phyloP scores from a whole-genome alignment of 1,140 invertebrate species.

The Dreissena rostriformis region DNA sequence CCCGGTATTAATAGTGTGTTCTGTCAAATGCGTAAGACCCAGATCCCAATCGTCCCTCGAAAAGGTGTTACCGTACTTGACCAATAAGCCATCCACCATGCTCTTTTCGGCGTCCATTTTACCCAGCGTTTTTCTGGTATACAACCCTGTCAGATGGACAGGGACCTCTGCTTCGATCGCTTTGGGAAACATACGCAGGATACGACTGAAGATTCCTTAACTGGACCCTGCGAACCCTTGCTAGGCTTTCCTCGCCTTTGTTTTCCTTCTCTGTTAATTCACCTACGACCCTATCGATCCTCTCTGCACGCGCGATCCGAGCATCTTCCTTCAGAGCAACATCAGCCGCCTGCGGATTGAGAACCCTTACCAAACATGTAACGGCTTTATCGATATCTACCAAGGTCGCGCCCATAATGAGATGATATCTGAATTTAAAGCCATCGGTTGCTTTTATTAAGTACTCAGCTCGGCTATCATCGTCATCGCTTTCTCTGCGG shows the following conservation, averaged over 20 bases:
- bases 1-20: slow-evolving; percentile 26
- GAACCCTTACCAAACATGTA: neutral
- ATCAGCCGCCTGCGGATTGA: neutral
- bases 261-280: neutral
- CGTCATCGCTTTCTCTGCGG: slow-evolving; percentile 4
- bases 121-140: neutral
- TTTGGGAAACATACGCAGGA: neutral
- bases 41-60: slow-evolving; percentile 10
- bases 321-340: neutral
- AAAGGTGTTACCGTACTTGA: neutral
- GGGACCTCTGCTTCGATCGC: neutral
- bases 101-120: neutral
- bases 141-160: neutral
- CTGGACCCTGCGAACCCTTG: too few species aligned
- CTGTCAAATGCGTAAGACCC: neutral
- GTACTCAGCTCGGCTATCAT: neutral
- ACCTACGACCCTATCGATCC: neutral
- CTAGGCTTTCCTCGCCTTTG: neutral
- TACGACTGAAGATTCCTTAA: neutral
- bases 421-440: slow-evolving; percentile 2
- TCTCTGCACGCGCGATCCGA: neutral
- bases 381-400: neutral
- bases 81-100: neutral
- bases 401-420: neutral
- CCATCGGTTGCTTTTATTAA: neutral